phyloP scores from a whole-genome alignment of 2,113 vertebrate species.

The Mesembrinibis cayennensis region DNA sequence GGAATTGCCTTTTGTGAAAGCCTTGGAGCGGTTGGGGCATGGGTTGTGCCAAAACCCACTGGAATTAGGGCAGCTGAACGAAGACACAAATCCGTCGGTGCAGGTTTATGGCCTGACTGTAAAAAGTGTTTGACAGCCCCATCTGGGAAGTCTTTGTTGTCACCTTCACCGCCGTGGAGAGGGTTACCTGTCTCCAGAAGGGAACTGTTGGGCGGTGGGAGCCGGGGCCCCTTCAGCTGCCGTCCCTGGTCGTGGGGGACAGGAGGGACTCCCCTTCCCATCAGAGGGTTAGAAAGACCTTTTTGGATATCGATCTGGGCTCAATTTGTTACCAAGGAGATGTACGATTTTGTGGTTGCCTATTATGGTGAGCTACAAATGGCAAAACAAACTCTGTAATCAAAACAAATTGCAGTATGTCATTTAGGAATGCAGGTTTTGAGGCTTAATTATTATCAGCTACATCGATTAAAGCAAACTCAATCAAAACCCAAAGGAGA shows the following conservation, averaged over 20 bases:
- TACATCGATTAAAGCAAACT: not conserved
- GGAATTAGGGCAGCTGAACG: not conserved
- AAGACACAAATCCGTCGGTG: accelerated
- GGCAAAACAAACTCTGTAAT: not conserved
- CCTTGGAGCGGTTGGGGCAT: not conserved
- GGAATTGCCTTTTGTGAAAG: not conserved
- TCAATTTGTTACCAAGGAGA: not conserved
- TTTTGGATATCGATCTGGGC: not conserved
- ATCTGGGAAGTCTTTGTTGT: not conserved
- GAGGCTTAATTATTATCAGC: not conserved
- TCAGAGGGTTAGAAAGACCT: accelerated
- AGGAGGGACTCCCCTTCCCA: not conserved
- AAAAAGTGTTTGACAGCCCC: not conserved
- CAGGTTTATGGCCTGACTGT: not conserved
- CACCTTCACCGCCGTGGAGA: accelerated
- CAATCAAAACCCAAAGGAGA: not conserved
- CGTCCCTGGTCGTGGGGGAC: not conserved
- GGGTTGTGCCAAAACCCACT: not conserved
- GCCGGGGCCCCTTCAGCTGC: not conserved
- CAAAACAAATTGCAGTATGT: not conserved
- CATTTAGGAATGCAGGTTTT: not conserved
- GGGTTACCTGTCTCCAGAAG: not conserved
- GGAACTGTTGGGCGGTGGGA: not conserved
- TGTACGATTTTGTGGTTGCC: not conserved
- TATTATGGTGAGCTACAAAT: not conserved